A percentile compares a stretch with the other conserved stretches of the same genome.
Conservation (phyloP, 2,888 invertebrate genomes). For the Trachelus troglodyta region DNA sequence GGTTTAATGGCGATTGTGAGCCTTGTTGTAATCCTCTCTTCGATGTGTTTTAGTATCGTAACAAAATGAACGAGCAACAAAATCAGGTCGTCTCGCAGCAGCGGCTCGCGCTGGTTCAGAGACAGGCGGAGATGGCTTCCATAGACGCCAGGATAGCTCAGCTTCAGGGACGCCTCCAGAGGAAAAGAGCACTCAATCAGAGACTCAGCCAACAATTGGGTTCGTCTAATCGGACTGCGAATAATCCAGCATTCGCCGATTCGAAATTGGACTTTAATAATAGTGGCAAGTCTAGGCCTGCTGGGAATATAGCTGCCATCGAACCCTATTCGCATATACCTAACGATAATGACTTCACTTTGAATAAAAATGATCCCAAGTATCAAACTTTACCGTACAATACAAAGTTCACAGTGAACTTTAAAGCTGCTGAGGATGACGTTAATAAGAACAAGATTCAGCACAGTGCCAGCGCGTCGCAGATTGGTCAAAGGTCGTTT, state of each 20-base stretch:
- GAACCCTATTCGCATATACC: conserved; percentile 91
- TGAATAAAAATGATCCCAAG: conserved; percentile 89
- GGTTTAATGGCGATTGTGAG: not conserved
- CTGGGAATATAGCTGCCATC: conserved; percentile 87
- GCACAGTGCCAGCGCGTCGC: conserved; percentile 63
- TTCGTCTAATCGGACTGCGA: conserved; percentile 64
- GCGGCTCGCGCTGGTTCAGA: conserved; percentile 85
- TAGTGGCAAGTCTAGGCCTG: conserved; percentile 67
- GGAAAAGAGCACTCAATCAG: conserved; percentile 87
- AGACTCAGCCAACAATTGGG: conserved; percentile 75
- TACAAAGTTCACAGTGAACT: conserved; percentile 81
- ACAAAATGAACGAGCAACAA: conserved; percentile 95
- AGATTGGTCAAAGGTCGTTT: conserved; percentile 57
- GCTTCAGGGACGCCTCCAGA: conserved; percentile 89
- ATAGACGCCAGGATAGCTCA: conserved; percentile 95
- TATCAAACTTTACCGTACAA: conserved; percentile 93
- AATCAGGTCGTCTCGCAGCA: conserved; percentile 91
- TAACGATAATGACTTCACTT: conserved; percentile 76
- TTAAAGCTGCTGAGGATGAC: conserved; percentile 64
- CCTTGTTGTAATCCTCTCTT: conserved; percentile 13
- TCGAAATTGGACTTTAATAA: conserved; percentile 60
- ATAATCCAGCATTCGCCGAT: conserved; percentile 65
- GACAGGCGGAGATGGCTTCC: conserved; percentile 91
- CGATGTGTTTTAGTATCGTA: conserved; percentile 82
- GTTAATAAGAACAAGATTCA: conserved; percentile 62